Conservation (phyloP, 1,140 invertebrate species). For the Drosophila mauritiana region DNA sequence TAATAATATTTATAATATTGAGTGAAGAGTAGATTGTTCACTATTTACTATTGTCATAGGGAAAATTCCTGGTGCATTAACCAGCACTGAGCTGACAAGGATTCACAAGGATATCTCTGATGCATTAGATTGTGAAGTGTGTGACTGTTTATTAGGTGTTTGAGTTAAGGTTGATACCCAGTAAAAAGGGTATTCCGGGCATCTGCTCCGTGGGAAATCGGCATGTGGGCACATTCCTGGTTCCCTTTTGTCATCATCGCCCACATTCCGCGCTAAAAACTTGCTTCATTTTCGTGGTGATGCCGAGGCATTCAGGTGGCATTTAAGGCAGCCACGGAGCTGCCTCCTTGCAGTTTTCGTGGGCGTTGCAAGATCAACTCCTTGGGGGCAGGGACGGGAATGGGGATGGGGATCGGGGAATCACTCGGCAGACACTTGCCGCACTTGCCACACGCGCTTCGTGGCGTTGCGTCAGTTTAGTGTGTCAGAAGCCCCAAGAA, state of each 20-base stretch:
- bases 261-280: slow-evolving; percentile 38
- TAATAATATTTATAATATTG: no score
- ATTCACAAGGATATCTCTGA: no score
- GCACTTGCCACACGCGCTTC: slow-evolving; percentile 54
- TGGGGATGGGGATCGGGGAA: no score
- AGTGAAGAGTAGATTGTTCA: no score
- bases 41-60: no score
- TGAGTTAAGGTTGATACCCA: no score
- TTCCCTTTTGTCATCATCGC: slow-evolving; percentile 18
- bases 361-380: slow-evolving; percentile 41
- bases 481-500: slow-evolving; percentile 78
- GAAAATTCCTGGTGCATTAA: no score
- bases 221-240: slow-evolving; percentile 44
- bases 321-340: slow-evolving; percentile 54
- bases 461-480: slow-evolving; percentile 76
- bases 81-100: no score
- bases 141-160: no score
- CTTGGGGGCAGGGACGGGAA: slow-evolving; percentile 1
- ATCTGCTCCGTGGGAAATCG: slow-evolving; percentile 60
- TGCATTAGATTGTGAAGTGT: no score
- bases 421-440: slow-evolving; percentile 51
- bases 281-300: slow-evolving; percentile 67
- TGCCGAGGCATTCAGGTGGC: slow-evolving; percentile 26
- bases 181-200: neutral
- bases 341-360: slow-evolving; percentile 38